Conservation (phyloP, 2,113 vertebrate species). For the Oncorhynchus keta region DNA sequence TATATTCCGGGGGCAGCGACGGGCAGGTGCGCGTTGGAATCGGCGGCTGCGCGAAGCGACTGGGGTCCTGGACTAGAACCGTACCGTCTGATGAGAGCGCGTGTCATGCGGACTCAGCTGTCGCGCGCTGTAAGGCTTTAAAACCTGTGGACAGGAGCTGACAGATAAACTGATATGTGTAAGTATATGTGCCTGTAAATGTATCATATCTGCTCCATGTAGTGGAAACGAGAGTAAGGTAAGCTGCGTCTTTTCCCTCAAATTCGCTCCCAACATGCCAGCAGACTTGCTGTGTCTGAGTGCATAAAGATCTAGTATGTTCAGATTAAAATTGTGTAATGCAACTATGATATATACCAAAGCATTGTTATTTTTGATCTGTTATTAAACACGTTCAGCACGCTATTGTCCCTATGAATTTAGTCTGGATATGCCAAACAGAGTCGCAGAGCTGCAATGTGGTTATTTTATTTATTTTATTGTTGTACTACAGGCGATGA, state of each 20-base stretch:
- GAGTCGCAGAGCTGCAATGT: conserved; percentile 62
- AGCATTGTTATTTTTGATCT: too few species aligned
- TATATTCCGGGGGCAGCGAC: conserved; percentile 52
- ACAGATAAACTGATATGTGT: conserved; percentile 75
- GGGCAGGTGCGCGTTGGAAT: conserved; percentile 44
- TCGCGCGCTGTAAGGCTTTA: conserved; percentile 68
- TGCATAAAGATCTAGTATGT: not conserved
- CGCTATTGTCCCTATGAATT: not conserved
- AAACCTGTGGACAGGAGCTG: conserved; percentile 73
- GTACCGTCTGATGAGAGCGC: conserved; percentile 62
- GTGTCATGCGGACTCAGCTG: conserved; percentile 72
- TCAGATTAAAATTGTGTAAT: conserved; percentile 7
- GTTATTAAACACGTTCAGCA: not conserved
- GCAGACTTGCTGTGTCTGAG: not conserved
- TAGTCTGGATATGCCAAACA: conserved; percentile 4
- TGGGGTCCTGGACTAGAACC: conserved; percentile 63
- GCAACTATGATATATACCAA: not conserved
- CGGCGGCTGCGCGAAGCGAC: conserved; percentile 30
- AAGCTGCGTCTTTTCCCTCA: not conserved
- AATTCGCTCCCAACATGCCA: not conserved
- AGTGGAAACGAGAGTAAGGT: not conserved
- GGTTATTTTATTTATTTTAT: conserved; percentile 19
- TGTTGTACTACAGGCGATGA: conserved; percentile 2
- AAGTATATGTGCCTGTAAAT: conserved; percentile 48
- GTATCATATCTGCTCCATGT: not conserved